These are phyloP conservation scores for Sebastes fasciatus DNA, from an alignment of 2,113 vertebrate genomes.

Conservation along the genomic window DNA sequence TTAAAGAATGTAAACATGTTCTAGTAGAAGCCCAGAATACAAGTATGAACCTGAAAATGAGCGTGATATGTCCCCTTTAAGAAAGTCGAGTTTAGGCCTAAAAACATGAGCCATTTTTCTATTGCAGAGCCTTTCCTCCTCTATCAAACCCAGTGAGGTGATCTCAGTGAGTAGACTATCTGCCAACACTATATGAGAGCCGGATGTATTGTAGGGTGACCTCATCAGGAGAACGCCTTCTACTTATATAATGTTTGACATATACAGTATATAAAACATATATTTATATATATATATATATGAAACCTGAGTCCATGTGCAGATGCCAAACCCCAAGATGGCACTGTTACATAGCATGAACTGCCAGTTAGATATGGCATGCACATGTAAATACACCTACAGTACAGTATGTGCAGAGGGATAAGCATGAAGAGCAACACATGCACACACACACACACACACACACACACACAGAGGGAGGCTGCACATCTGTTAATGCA, in stretches of 20 bases:
- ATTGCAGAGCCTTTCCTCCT: background rate
- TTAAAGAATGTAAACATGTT: no score
- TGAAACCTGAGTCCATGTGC: background rate
- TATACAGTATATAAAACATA: background rate
- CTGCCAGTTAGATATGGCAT: background rate
- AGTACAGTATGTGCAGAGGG: background rate
- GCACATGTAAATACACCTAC: background rate
- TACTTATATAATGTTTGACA: background rate
- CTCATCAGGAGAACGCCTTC: background rate
- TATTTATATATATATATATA: background rate
- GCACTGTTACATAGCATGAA: background rate
- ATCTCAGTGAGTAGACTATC: background rate
- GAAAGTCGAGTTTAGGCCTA: background rate
- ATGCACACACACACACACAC: constrained; percentile 11
- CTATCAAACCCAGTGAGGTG: background rate
- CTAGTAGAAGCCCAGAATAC: no score
- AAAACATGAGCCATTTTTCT: background rate
- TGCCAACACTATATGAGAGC: background rate
- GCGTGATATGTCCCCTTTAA: background rate
- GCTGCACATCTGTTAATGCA: constrained; percentile 21
- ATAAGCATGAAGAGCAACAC: background rate
- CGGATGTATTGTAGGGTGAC: background rate
- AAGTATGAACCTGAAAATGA: no score
- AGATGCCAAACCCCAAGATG: background rate
- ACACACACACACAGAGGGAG: background rate